These are phyloP conservation scores for Torymus texanus DNA, from an alignment of 2,888 invertebrate species.

Conservation along the genomic window DNA sequence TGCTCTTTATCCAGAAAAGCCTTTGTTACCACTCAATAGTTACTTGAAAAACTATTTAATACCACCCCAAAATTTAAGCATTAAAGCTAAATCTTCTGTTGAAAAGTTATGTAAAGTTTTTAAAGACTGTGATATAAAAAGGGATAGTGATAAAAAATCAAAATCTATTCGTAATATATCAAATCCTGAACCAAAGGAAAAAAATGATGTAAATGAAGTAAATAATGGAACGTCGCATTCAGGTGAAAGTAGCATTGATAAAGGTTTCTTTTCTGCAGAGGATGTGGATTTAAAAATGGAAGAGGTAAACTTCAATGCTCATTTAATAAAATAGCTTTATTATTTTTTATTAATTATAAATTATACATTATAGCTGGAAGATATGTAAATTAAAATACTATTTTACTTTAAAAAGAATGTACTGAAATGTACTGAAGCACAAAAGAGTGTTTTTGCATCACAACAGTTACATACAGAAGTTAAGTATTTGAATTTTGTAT, in stretches of 20 bases:
- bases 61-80: constrained; percentile 56
- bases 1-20: constrained; percentile 63
- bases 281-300: constrained; percentile 24
- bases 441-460: too few relatives aligned
- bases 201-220: neutral
- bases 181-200: neutral
- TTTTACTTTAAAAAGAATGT: too few relatives aligned
- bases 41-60: constrained; percentile 60
- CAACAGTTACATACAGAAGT: too few relatives aligned
- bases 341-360: neutral
- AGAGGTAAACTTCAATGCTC: constrained; percentile 31
- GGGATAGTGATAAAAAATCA: neutral
- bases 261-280: constrained; percentile 13
- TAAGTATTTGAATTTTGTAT: too few relatives aligned
- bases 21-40: constrained; percentile 61
- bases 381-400: too few relatives aligned
- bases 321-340: neutral
- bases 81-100: constrained; percentile 49
- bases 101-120: constrained; percentile 60
- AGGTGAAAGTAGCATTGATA: neutral
- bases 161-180: neutral
- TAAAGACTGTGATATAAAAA: constrained; percentile 13
- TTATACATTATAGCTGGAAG: too few relatives aligned
- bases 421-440: too few relatives aligned
- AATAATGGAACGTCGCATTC: neutral